Conservation (phyloP, 2,888 invertebrate species). For the Seira sanloemensis region DNA sequence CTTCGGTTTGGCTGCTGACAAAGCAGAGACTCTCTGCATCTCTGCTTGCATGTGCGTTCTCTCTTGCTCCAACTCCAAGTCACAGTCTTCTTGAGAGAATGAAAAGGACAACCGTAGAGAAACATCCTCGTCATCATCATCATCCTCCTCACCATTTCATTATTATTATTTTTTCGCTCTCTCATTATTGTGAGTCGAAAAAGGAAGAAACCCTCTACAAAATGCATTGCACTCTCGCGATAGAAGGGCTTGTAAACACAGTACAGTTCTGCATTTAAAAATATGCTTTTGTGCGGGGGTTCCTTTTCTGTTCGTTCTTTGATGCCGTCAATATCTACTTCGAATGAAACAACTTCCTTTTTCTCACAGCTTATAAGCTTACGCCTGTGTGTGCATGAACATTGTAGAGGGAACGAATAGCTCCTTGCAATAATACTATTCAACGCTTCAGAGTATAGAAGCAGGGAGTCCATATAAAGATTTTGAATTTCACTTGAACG, state of each 20-base stretch:
- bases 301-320: not conserved
- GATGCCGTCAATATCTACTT: not conserved
- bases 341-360: not conserved
- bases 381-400: not conserved
- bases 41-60: not conserved
- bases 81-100: not conserved
- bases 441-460: not conserved
- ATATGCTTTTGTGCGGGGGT: conserved; percentile 15
- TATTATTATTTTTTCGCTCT: not conserved
- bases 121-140: conserved; percentile 13
- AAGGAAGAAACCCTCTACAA: conserved; percentile 5
- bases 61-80: not conserved
- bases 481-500: too few species aligned
- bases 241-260: too few species aligned
- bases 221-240: not conserved
- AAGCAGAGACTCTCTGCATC: not conserved
- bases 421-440: not conserved
- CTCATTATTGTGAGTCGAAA: not conserved
- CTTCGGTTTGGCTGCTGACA: not conserved
- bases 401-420: too few species aligned
- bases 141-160: not conserved
- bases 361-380: not conserved
- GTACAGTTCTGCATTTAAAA: not conserved
- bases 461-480: too few species aligned
- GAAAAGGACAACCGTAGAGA: conserved; percentile 12